Base-by-base conservation (phyloP, 1,140 invertebrate genomes). In the Ridgeia piscesae region DNA sequence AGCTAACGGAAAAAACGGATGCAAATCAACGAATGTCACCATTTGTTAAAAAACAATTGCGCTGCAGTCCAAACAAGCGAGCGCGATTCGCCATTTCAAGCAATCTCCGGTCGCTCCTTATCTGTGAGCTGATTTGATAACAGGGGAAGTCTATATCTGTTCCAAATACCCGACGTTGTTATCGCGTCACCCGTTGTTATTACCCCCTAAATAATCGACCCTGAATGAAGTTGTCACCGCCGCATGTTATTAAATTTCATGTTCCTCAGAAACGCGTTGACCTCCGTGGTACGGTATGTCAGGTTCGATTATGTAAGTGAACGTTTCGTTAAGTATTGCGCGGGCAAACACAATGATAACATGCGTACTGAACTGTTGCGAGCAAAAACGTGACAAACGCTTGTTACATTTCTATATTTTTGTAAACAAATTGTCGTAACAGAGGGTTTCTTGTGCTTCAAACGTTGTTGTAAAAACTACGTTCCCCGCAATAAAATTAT, bases 21-120 rank as follows among this genome's bases (percentile, higher is more conserved):
- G 27, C 58, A 77, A 77, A 77, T 21, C 58, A 77, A 2, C 17
- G 58, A 77, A 17, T 31, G 58, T 77, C 58, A 77, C 58, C 58
- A 77, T 77, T 77, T 77, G 58, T 77, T 77, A 77, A 21, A 77
- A 77, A 77, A 77, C 58, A 77, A 77, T 77, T 77, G 58, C 58
- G 17, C 58, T 77, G 58, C 58, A 77, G 58, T 77, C 58, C 58
- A 77, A 77, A 77, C 58, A 77, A 1, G 58, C 58, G 58, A 31
- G 17, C 58, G 2, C 58, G 27, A 27, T 77, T 21, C 58, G 2
- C 58, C 58, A 14, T 31, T 8, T 77, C 17, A 1, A 27, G 14
- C 58, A 21, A 77, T 77, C 58, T 77, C 58, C 0, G 58, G 8
- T 77, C 58, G 58, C 58, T 21, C 17, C 58, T 77, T 77, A 77